Base-by-base conservation (phyloP, 2,113 vertebrate species). In the Piaya cayana region DNA sequence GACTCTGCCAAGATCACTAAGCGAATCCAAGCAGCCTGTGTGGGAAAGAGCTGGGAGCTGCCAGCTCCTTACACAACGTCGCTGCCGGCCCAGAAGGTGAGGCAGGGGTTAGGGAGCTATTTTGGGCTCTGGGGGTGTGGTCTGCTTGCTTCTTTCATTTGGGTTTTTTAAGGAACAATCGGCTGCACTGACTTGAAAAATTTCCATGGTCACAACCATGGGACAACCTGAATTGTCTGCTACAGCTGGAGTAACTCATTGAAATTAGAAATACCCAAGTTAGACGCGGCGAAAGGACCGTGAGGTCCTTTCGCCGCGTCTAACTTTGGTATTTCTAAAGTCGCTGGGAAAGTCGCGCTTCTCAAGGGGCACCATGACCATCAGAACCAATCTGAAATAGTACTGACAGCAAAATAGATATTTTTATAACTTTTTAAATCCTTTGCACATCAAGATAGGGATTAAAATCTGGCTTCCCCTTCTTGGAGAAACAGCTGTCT, bases 291-390 rank as follows among this genome's bases (percentile, higher is more conserved):
- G 18, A 21, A 53, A 70, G 3, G 3, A 55, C 22, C 26, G 11
- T 4, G 15, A 15, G n/a, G n/a, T n/a, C n/a, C n/a, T n/a, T n/a
- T n/a, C n/a, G n/a, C n/a, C n/a, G n/a, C n/a, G n/a, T n/a, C n/a
- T n/a, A n/a, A n/a, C n/a, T n/a, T n/a, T n/a, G n/a, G n/a, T n/a
- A n/a, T n/a, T n/a, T n/a, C n/a, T n/a, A n/a, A n/a, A n/a, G n/a
- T n/a, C n/a, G n/a, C n/a, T n/a, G n/a, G n/a, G n/a, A n/a, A n/a
- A n/a, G n/a, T n/a, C n/a, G n/a, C n/a, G n/a, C n/a, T 69, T 50
- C 68, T 77, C 22, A 17, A 49, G 30, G 45, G 9, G 0, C 7
- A 60, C 11, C 1, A 0, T 11, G 17, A n/a, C 2, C 30, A 19
- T 10, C 13, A 2, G 1, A 47, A 49, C 5, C 2, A 2, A 32